Base-by-base conservation (phyloP, 1,140 invertebrate species). In the Phthorimaea operculella region DNA sequence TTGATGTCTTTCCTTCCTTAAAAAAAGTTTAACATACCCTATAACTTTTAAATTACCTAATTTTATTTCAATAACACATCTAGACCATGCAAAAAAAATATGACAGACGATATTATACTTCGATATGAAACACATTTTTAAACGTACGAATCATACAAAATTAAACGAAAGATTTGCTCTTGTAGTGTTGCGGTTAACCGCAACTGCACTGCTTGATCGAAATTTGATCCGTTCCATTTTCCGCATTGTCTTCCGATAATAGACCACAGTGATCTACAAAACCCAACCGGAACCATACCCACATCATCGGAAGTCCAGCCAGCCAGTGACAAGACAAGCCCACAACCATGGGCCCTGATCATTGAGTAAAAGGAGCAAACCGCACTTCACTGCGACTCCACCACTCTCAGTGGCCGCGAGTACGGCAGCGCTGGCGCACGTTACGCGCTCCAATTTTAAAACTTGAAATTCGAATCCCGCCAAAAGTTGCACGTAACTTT, bases 271-370 rank as follows among this genome's bases (percentile, higher is more conserved):
- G 45, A 63, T 63, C 63, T 50, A 63, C 58, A 61, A 65, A 66
- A 58, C 44, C 63, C 58, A 76, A 68, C 66, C 76, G 76, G 72
- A 74, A 72, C 66, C 6, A 28, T 28, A 59, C 58, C 62, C 67
- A 67, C 48, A 74, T 76, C 72, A 74, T 83, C 79, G 79, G 76
- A 83, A 79, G 72, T 70, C 71, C 62, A 68, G 59, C 57, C 18
- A 59, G 62, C 63, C 64, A 74, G 60, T 72, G 68, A 72, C 66
- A 70, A 59, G 50, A 53, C 33, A 70, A 63, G 71, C 64, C 36
- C n/a, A 9, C 11, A 42, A 4, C 39, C 39, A 42, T 42, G 39
- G 14, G 21, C 21, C 21, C 21, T 28, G 21, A 28, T 28, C 21
- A 28, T 28, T 28, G 55, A 70, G 76, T 79, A 78, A 82, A 76